A percentile compares a stretch with the other conserved stretches of the same genome.
Conservation (phyloP, 2,888 invertebrate species). For the Thereva nobilitata region DNA sequence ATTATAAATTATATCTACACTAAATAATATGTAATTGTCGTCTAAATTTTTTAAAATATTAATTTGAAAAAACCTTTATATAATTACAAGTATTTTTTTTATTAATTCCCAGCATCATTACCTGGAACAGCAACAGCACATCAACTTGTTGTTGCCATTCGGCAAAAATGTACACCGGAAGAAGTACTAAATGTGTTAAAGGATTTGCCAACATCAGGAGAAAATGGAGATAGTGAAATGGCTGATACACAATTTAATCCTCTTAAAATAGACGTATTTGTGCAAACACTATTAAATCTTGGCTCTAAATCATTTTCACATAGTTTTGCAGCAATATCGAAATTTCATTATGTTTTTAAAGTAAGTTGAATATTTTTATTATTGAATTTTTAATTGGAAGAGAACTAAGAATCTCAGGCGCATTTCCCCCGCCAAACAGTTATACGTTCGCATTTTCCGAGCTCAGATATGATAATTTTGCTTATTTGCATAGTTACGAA, state of each 20-base stretch:
- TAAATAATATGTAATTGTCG: too few species aligned
- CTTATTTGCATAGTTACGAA: too few species aligned
- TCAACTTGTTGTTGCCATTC: conserved; percentile 82
- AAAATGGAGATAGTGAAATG: conserved; percentile 62
- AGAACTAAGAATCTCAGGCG: too few species aligned
- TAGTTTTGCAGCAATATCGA: conserved; percentile 97
- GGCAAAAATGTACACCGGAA: conserved; percentile 87
- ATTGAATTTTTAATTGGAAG: too few species aligned
- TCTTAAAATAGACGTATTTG: conserved; percentile 94
- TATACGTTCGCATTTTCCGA: too few species aligned
- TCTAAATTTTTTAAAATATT: too few species aligned
- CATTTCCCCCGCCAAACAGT: too few species aligned
- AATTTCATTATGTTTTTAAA: conserved; percentile 91
- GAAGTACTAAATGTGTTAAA: conserved; percentile 86
- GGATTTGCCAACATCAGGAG: conserved; percentile 80
- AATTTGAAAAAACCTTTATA: neutral
- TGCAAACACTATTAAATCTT: conserved; percentile 90
- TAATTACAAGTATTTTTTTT: neutral
- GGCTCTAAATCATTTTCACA: conserved; percentile 98
- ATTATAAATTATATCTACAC: too few species aligned
- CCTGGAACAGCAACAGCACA: conserved; percentile 84
- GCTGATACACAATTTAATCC: conserved; percentile 82
- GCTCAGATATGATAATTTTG: too few species aligned
- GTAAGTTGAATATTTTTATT: conserved; percentile 56
- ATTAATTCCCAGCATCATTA: conserved; percentile 64